Evolutionary conservation across 2,113 vertebrate species (phyloP), one percentile per base, ranked within the genome.

Genomic region (Rhagologus leucostigma): DNA sequence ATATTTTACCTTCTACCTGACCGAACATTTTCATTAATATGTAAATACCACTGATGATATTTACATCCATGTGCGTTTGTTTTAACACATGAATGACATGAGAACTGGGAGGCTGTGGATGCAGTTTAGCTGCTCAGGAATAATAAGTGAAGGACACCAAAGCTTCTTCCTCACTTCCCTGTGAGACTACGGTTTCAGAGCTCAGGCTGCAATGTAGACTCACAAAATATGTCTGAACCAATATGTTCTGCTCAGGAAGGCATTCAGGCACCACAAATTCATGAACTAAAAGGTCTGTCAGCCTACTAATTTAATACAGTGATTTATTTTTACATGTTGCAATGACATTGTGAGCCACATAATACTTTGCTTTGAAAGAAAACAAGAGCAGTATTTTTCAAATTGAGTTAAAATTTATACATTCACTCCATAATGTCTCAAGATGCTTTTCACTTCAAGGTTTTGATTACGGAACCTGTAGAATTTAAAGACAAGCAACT

Each of bases 261-360:
- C 62, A 44, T 60, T 82, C 81, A 67, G 42, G 50, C 80, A 84
- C 88, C 88, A 88, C 63, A 65, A 82, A 87, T 59, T 82, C 84
- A 56, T 20, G 70, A 82, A 73, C 26, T 79, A 46, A 93, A 82
- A 91, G 59, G 57, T 63, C 73, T 87, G 49, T 69, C 94, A 91
- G 65, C 83, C 62, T 53, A 79, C 46, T 62, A 89, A 4, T 96
- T 94, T 69, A 84, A 67, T 16, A 33, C 29, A 82, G 57, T 47
- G 87, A 85, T 94, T 93, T 87, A 95, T 89, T 75, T 73, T 56
- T 75, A 79, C 81, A 69, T 6, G 74, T 89, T 79, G 67, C 78
- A 91, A 49, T 55, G 70, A 39, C 55, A 89, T 94, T 87, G 69
- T 16, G 62, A 82, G 80, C 35, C 65, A 87, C 62, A 52, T 35